Conservation (phyloP, 2,113 vertebrate species). For the Alligator mississippiensis region DNA sequence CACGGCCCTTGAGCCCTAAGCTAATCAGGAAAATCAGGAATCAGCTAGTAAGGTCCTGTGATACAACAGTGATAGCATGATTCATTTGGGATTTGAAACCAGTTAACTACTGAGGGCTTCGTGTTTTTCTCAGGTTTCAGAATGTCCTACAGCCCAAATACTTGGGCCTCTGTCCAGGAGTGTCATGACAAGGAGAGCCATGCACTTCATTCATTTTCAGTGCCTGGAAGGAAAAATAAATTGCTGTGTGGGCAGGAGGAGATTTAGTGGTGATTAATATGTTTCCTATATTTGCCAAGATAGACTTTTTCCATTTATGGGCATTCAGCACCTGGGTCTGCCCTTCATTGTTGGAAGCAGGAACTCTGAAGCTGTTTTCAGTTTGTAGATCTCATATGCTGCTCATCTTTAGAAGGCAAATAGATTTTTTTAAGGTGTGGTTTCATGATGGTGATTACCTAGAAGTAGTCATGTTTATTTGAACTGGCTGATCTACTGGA, state of each 20-base stretch:
- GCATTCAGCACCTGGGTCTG: not conserved
- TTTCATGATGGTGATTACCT: not conserved
- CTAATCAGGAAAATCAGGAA: too few species aligned
- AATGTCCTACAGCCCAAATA: not conserved
- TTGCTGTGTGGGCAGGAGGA: not conserved
- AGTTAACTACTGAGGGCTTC: not conserved
- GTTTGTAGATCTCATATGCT: not conserved
- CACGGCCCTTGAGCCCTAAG: too few species aligned
- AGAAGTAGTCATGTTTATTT: not conserved
- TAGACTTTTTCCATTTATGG: not conserved
- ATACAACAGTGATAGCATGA: not conserved
- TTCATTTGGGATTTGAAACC: not conserved
- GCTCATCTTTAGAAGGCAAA: not conserved
- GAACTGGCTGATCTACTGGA: not conserved
- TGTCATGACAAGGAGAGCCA: not conserved
- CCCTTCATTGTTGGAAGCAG: not conserved
- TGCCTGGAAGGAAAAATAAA: not conserved
- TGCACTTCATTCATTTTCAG: not conserved
- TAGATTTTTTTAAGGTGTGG: not conserved
- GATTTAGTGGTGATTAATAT: not conserved
- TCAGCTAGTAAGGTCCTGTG: accelerated
- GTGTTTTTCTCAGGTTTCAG: not conserved
- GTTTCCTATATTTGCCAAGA: not conserved
- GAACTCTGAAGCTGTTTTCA: not conserved
- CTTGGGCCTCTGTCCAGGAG: not conserved